Evolutionary conservation across 2,888 invertebrate genomes (phyloP), one percentile per base, ranked within the genome.

Genomic region (Drosophila greeni): DNA sequence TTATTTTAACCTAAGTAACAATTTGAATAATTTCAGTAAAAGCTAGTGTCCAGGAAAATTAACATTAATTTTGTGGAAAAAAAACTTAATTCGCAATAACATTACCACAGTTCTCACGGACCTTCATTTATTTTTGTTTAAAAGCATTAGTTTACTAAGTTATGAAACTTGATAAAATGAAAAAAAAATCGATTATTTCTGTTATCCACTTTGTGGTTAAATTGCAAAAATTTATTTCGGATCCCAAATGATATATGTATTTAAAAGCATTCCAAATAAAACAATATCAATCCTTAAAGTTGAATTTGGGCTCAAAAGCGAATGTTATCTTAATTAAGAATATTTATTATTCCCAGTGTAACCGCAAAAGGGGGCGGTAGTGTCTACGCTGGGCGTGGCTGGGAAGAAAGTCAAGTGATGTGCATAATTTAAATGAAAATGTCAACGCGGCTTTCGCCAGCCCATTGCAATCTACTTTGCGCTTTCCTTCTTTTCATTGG

Each of bases 381-480:
- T 20, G 76, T 23, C 9, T 66, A 67, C 69, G 24, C n/a, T 20
- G 24, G 82, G 29, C 49, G 80, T 59, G 75, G 70, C 66, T 56
- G 29, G 33, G 9, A 62, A 74, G 78, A 77, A 81, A 81, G 84
- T 82, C 81, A 84, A 84, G 75, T 78, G 82, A 82, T 84, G 85
- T 82, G 83, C 82, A 82, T 82, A 84, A 82, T 82, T 82, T 84
- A 82, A 82, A 82, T 82, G 83, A 84, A 82, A 82, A 82, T 82
- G 82, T 82, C 82, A 82, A 70, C 84, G 82, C 83, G 82, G 79
- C 78, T 84, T 84, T 81, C 83, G 74, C 73, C 83, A 81, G 74
- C 73, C 81, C 82, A 65, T 78, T 79, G 83, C 83, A 60, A 53
- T 67, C 60, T 49, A 37, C 69, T 68, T 51, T 48, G 39, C 68